Conservation (phyloP, 2,888 invertebrate species). For the Amblyjoppa fuscipennis region DNA sequence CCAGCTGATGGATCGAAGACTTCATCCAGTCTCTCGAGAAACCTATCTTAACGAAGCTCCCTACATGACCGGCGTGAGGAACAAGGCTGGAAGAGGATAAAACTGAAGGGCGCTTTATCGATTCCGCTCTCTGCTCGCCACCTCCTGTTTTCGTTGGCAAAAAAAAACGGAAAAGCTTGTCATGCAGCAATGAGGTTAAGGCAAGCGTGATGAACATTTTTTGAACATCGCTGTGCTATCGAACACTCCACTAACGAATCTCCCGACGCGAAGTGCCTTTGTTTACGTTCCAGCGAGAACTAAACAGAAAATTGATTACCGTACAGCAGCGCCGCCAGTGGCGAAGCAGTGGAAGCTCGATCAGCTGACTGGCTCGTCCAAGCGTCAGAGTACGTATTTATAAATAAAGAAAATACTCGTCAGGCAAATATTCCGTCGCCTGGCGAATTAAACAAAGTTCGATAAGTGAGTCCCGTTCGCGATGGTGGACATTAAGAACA, state of each 20-base stretch:
- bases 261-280: not conserved
- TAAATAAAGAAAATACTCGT: slow-evolving; percentile 59
- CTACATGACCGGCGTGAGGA: slow-evolving; percentile 1
- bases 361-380: slow-evolving; percentile 56
- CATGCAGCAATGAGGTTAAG: not conserved
- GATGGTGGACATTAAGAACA: slow-evolving; percentile 91
- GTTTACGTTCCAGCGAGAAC: not conserved
- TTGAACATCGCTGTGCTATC: not conserved
- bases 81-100: not conserved
- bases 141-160: not conserved
- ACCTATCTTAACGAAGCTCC: not conserved
- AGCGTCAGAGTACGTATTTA: slow-evolving; percentile 65
- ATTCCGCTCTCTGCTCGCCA: not conserved
- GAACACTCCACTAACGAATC: not conserved
- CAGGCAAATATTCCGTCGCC: slow-evolving; percentile 47
- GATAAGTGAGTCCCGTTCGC: slow-evolving; percentile 63
- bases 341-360: not conserved
- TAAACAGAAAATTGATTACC: slow-evolving; percentile 8
- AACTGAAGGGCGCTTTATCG: not conserved
- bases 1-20: not conserved
- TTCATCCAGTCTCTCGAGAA: not conserved
- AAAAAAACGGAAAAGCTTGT: not conserved
- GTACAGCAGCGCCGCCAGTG: slow-evolving; percentile 30
- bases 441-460: slow-evolving; percentile 55
- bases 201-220: not conserved